Evolutionary conservation across 2,888 invertebrate genomes (phyloP).

Genomic region (Microdon myrmicae): DNA sequence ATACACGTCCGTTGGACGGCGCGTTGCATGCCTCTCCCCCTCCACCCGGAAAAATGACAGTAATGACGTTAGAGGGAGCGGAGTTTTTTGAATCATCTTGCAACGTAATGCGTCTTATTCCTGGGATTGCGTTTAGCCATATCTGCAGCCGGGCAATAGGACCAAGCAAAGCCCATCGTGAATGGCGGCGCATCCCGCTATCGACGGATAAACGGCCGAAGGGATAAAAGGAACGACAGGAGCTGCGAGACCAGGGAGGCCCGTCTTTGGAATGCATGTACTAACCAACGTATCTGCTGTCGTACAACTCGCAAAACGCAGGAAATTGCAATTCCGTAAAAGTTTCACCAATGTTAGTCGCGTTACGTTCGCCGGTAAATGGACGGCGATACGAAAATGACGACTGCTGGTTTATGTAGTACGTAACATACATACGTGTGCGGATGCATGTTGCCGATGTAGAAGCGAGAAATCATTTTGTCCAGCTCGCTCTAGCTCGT

Average conservation of each 20-base stretch:
- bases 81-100: constrained; percentile 47
- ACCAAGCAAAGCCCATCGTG: constrained; percentile 20
- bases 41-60: no score
- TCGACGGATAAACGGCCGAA: constrained; percentile 44
- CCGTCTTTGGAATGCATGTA: constrained; percentile 48
- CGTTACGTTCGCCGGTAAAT: constrained; percentile 36
- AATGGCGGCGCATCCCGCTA: constrained; percentile 43
- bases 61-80: no score
- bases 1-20: no score
- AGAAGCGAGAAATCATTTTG: constrained; percentile 52
- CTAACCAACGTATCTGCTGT: constrained; percentile 50
- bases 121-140: constrained; percentile 39
- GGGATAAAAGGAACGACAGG: constrained; percentile 26
- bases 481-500: constrained; percentile 43
- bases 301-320: constrained; percentile 51
- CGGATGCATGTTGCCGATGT: constrained; percentile 32
- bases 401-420: no score
- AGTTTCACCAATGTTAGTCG: constrained; percentile 51
- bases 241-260: constrained; percentile 24
- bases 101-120: constrained; percentile 35
- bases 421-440: no score
- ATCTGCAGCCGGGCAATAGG: constrained; percentile 23
- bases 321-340: constrained; percentile 52
- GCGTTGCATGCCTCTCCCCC: no score
- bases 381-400: constrained; percentile 34